These are phyloP conservation scores for Caradrina clavipalpis DNA, from an alignment of 2,888 invertebrate species.

Conservation along the genomic window DNA sequence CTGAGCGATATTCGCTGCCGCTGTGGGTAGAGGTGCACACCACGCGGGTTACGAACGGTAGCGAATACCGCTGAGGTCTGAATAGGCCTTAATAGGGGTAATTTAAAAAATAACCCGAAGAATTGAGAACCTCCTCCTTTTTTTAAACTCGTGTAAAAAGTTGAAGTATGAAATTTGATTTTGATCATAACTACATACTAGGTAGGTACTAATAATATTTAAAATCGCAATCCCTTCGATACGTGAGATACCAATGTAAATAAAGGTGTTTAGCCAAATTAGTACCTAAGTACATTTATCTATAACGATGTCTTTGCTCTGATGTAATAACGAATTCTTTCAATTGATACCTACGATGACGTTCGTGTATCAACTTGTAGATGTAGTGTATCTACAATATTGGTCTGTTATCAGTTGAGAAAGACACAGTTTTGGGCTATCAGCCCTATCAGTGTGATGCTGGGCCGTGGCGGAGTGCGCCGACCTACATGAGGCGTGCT, in stretches of 20 bases:
- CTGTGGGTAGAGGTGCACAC: no score
- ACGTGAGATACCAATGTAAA: neutral
- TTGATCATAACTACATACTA: no score
- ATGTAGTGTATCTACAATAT: slow-evolving; percentile 56
- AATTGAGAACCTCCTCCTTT: no score
- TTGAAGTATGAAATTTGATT: no score
- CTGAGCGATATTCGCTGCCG: no score
- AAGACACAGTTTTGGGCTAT: slow-evolving; percentile 57
- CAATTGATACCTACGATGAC: slow-evolving; percentile 43
- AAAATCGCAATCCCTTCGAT: neutral
- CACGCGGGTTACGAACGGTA: no score
- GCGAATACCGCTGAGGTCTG: no score
- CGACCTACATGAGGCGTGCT: slow-evolving; percentile 47
- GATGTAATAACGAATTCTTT: slow-evolving; percentile 16
- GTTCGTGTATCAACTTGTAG: slow-evolving; percentile 33
- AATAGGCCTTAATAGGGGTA: no score
- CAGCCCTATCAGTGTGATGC: slow-evolving; percentile 71
- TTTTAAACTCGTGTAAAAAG: no score
- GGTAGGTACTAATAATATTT: no score
- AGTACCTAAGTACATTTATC: neutral
- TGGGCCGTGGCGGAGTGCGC: slow-evolving; percentile 62
- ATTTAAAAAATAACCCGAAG: no score
- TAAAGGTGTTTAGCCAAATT: neutral
- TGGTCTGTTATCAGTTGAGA: slow-evolving; percentile 65
- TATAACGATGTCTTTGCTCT: slow-evolving; percentile 3